Evolutionary conservation across 1,140 invertebrate genomes (phyloP).

Genomic region (Idris sp.): DNA sequence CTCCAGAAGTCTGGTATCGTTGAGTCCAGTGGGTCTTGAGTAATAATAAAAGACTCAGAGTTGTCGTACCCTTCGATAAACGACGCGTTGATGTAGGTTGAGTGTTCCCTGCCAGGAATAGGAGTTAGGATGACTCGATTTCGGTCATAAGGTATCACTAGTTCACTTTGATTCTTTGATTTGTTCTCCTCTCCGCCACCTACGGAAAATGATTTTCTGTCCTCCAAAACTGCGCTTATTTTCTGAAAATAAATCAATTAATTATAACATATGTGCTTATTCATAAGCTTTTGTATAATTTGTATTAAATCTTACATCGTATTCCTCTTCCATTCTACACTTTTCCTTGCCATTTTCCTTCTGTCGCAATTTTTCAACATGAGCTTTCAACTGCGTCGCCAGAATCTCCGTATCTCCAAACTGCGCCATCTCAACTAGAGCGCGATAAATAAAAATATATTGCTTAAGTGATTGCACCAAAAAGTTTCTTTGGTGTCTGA

Average conservation of each 20-base stretch:
- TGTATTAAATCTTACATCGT: conserved; percentile 82
- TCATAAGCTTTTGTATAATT: neutral
- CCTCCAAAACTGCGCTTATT: conserved; percentile 88
- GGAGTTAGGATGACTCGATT: conserved; percentile 92
- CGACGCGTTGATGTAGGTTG: conserved; percentile 97
- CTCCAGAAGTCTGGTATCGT: conserved; percentile 97
- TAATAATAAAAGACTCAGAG: conserved; percentile 95
- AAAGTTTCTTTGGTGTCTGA: conserved; percentile 93
- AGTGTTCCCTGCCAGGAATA: conserved; percentile 89
- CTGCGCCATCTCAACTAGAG: conserved; percentile 93
- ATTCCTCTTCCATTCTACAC: conserved; percentile 88
- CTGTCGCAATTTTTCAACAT: conserved; percentile 85
- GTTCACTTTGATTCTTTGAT: conserved; percentile 90
- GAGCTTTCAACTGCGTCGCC: conserved; percentile 83
- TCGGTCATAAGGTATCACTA: conserved; percentile 93
- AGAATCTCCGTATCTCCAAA: conserved; percentile 95
- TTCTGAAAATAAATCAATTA: conserved; percentile 84
- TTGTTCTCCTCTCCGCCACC: conserved; percentile 91
- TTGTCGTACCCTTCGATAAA: conserved; percentile 98
- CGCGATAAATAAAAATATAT: conserved; percentile 98
- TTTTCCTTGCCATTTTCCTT: conserved; percentile 82
- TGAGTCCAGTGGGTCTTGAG: conserved; percentile 94
- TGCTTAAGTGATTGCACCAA: conserved; percentile 96
- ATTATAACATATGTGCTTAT: too few relatives aligned
- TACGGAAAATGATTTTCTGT: conserved; percentile 88